Conservation (phyloP, 2,113 vertebrate species). For the Psammodynastes pulverulentus region DNA sequence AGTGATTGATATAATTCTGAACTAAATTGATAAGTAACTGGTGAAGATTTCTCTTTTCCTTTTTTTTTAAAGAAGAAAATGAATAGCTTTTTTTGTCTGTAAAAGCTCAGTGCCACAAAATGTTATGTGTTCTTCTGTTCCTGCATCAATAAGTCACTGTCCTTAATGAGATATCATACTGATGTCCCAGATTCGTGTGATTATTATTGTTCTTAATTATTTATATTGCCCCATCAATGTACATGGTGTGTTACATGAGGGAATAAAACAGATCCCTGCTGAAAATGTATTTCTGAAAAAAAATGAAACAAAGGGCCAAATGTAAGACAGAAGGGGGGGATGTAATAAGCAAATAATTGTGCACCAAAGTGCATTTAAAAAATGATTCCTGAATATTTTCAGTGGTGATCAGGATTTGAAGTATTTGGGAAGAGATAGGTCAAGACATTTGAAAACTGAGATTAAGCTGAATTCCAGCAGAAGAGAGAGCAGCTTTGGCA, state of each 20-base stretch:
- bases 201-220: conserved; percentile 30
- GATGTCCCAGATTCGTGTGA: conserved; percentile 22
- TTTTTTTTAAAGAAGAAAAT: conserved; percentile 29
- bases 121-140: background rate
- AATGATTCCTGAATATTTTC: background rate
- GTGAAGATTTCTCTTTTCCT: background rate
- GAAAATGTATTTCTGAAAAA: conserved; percentile 11
- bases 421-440: background rate
- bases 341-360: background rate
- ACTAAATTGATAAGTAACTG: conserved; percentile 41
- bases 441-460: background rate
- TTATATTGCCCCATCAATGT: conserved; percentile 29
- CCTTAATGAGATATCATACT: conserved; percentile 32
- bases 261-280: conserved; percentile 31
- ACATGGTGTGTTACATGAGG: conserved; percentile 26
- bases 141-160: conserved; percentile 40
- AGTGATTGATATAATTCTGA: conserved; percentile 26
- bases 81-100: conserved; percentile 4
- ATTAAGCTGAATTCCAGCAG: background rate
- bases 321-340: background rate
- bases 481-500: background rate
- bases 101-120: conserved; percentile 12
- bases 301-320: conserved; percentile 11
- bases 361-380: background rate
- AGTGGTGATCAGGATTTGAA: background rate